Percentiles rank a stretch among this genome's conserved stretches.
Conservation (phyloP, 2,113 vertebrate genomes). For the Oncorhynchus nerka region DNA sequence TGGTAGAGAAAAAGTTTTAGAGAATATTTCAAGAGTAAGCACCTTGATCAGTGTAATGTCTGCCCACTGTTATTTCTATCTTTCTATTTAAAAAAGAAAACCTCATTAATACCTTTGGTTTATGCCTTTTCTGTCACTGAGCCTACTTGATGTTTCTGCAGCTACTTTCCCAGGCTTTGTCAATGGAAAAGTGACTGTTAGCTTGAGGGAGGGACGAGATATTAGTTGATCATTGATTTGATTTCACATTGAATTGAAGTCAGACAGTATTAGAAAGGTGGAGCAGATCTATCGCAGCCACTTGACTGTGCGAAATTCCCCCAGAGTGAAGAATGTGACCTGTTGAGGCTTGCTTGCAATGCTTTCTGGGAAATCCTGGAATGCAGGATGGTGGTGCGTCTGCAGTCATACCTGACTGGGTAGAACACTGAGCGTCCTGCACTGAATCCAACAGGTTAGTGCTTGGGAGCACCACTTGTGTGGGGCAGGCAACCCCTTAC, state of each 20-base stretch:
- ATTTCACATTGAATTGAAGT: conserved; percentile 16
- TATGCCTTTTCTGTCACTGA: too few species aligned
- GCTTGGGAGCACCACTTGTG: conserved; percentile 37
- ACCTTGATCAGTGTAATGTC: neutral
- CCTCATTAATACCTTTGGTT: too few species aligned
- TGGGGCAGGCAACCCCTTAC: conserved; percentile 26
- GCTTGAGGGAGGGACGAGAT: neutral
- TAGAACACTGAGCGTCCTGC: conserved; percentile 55
- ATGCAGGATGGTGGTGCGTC: conserved; percentile 73
- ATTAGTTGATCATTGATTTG: conserved; percentile 13
- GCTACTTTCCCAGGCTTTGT: neutral
- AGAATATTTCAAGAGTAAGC: neutral
- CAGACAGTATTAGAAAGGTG: conserved; percentile 17
- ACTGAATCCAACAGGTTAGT: conserved; percentile 60
- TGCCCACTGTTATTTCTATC: neutral
- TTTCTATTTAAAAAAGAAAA: too few species aligned
- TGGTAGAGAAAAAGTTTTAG: too few species aligned
- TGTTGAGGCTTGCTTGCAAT: conserved; percentile 76
- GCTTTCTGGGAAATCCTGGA: conserved; percentile 77
- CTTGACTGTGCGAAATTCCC: conserved; percentile 70
- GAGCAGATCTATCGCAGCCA: conserved; percentile 43
- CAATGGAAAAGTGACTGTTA: neutral
- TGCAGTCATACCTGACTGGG: conserved; percentile 68
- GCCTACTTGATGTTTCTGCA: too few species aligned
- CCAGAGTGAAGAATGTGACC: conserved; percentile 71